A percentile compares a stretch with the other conserved stretches of the same genome.
phyloP scores from a whole-genome alignment of 2,113 vertebrate species.

The Jacana jacana region DNA sequence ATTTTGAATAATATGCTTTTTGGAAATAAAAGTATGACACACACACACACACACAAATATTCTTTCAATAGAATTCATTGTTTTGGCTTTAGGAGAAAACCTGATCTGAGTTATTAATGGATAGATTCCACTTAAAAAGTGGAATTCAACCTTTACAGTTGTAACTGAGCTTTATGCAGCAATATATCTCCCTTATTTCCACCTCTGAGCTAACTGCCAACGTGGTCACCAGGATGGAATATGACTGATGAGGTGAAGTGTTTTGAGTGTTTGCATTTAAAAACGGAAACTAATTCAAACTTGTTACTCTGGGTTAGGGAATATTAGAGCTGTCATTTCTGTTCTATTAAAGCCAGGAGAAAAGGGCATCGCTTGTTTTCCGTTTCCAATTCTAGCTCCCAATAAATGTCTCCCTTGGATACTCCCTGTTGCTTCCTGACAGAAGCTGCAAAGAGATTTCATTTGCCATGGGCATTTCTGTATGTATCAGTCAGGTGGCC shows the following conservation, averaged over 20 bases:
- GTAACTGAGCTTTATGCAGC: background rate
- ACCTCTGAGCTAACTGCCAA: background rate
- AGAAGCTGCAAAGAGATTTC: background rate
- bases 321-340: background rate
- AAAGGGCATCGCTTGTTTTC: background rate
- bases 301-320: background rate
- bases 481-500: fast-evolving
- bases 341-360: background rate
- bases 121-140: background rate
- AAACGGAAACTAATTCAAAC: background rate
- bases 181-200: background rate
- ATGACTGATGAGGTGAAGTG: background rate
- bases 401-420: background rate
- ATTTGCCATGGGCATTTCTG: background rate
- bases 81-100: background rate
- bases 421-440: background rate
- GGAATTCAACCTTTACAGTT: background rate
- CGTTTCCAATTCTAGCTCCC: background rate
- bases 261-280: background rate
- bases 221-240: background rate
- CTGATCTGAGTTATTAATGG: background rate
- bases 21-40: background rate
- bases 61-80: background rate
- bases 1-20: background rate
- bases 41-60: background rate